Percentiles rank a stretch among this genome's conserved stretches.
phyloP scores from a whole-genome alignment of 37 sponge, comb jelly and placozoan genomes.

The Theonella swinhoei region DNA sequence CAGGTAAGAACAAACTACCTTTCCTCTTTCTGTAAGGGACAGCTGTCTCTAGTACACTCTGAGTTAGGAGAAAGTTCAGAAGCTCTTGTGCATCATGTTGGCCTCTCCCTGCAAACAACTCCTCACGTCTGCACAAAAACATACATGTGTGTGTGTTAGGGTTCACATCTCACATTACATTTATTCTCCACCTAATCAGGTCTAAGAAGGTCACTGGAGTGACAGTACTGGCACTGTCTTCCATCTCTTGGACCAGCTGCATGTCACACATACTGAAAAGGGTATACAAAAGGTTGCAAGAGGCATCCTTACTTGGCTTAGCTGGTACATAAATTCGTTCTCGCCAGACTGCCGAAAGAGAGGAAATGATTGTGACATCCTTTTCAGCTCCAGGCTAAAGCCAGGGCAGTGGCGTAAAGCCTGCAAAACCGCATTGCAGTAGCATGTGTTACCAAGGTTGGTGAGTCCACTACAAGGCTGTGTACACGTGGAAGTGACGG shows the following conservation, averaged over 20 bases:
- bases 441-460: constrained; percentile 82
- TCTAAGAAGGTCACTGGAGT: too few species aligned
- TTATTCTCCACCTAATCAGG: too few species aligned
- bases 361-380: too few species aligned
- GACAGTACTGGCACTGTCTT: too few species aligned
- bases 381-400: constrained; percentile 2
- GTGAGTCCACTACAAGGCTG: constrained; percentile 53
- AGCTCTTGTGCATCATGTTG: constrained; percentile 86
- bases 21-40: too few species aligned
- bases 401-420: constrained; percentile 66
- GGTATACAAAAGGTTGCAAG: too few species aligned
- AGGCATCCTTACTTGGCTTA: background rate
- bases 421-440: constrained; percentile 73
- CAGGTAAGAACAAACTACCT: too few species aligned
- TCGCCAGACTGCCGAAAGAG: background rate
- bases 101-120: constrained; percentile 37
- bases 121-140: background rate
- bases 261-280: too few species aligned
- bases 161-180: background rate
- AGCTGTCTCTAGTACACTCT: background rate
- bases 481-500: too few species aligned
- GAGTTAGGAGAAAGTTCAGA: constrained; percentile 60
- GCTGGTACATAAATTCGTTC: background rate
- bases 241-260: too few species aligned
- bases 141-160: background rate